These are phyloP conservation scores for Sebastolobus altivelis DNA, from an alignment of 2,797 vertebrate species.

Conservation along the genomic window DNA sequence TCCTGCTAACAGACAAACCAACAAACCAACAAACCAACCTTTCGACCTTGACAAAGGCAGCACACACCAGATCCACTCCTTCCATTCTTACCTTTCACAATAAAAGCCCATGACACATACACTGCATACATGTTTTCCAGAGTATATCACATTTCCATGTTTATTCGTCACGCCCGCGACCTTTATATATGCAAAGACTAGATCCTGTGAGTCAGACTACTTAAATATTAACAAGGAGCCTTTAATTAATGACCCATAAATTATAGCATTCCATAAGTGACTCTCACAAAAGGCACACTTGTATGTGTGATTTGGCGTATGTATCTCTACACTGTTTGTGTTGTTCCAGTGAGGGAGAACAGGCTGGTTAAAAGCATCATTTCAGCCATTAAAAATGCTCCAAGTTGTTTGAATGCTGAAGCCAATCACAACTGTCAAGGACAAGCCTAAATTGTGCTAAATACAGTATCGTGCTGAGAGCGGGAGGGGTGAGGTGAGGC, in stretches of 20 bases:
- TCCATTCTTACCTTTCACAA: too few species aligned
- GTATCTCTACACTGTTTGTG: not conserved
- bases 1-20: too few species aligned
- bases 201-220: not conserved
- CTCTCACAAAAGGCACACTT: not conserved
- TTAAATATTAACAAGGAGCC: not conserved
- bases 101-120: too few species aligned
- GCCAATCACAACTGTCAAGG: slow-evolving; percentile 4
- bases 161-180: too few species aligned
- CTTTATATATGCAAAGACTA: too few species aligned
- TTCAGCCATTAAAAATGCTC: not conserved
- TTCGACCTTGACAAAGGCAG: too few species aligned
- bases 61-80: too few species aligned
- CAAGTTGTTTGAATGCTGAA: not conserved
- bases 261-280: not conserved
- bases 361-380: not conserved
- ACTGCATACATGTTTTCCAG: too few species aligned
- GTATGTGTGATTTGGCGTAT: not conserved
- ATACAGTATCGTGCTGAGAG: not conserved
- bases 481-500: not conserved
- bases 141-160: too few species aligned
- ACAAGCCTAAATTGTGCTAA: not conserved
- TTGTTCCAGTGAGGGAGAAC: not conserved
- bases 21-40: too few species aligned
- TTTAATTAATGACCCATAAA: slow-evolving; percentile 3